phyloP scores from a whole-genome alignment of 2,797 vertebrate genomes.

The Enteromius fasciolatus region DNA sequence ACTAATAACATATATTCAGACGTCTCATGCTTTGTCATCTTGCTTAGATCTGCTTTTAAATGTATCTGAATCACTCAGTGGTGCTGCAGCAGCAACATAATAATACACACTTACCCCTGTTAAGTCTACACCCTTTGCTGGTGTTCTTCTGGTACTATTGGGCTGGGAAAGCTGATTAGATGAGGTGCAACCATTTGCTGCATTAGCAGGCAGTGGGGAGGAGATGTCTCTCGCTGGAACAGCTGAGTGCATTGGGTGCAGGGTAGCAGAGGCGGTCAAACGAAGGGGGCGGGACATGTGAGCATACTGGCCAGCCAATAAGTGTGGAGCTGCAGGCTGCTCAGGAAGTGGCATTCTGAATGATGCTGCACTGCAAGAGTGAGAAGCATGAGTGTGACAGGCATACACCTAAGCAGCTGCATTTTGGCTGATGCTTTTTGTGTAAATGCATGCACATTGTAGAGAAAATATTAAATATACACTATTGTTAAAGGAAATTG shows the following conservation, averaged over 20 bases:
- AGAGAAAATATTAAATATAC: neutral
- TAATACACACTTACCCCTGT: constrained; percentile 48
- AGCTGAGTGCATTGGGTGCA: constrained; percentile 50
- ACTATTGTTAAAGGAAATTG: neutral
- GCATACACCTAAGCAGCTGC: neutral
- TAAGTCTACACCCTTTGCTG: constrained; percentile 4
- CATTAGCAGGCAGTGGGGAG: constrained; percentile 43
- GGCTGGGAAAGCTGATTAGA: constrained; percentile 16
- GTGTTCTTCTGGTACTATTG: constrained; percentile 13
- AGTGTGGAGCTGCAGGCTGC: constrained; percentile 3
- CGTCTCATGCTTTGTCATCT: constrained; percentile 17
- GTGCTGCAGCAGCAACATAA: neutral
- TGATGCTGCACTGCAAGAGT: constrained; percentile 38
- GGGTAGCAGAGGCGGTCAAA: constrained; percentile 62
- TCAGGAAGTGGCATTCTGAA: constrained; percentile 48
- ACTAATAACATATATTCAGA: constrained; percentile 6
- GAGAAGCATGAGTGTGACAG: constrained; percentile 2
- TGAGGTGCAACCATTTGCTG: constrained; percentile 51
- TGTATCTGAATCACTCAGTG: constrained; percentile 24
- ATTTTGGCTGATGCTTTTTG: constrained; percentile 1
- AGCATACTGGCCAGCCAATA: constrained; percentile 42
- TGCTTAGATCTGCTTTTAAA: constrained; percentile 28
- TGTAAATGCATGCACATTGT: neutral
- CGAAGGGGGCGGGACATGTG: neutral
- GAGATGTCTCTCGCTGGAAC: constrained; percentile 57